Evolutionary conservation across 2,113 vertebrate species (phyloP).

Genomic region (Neolamprologus brichardi): DNA sequence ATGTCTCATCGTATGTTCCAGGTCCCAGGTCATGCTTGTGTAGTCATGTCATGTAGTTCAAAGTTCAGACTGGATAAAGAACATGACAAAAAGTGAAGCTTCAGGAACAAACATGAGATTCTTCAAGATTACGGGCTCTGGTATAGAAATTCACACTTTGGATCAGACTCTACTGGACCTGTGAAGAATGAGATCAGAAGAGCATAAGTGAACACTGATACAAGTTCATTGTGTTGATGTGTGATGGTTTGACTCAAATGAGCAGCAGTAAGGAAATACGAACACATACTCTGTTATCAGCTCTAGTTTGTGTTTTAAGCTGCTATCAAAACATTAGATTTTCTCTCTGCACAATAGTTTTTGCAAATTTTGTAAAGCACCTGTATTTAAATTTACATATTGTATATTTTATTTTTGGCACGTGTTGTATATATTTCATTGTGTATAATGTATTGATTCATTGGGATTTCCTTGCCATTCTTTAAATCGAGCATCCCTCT

Average conservation of each 20-base stretch:
- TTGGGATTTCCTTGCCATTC: not conserved
- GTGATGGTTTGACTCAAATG: not conserved
- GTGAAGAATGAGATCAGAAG: not conserved
- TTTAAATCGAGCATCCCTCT: not conserved
- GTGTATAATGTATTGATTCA: not conserved
- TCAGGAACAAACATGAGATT: not conserved
- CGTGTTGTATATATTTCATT: not conserved
- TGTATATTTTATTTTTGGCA: not conserved
- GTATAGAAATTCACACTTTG: not conserved
- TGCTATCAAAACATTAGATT: not conserved
- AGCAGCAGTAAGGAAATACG: not conserved
- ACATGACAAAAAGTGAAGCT: not conserved
- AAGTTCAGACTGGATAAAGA: not conserved
- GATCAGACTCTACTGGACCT: not conserved
- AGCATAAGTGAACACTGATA: not conserved
- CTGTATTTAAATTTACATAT: not conserved
- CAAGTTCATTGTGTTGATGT: not conserved
- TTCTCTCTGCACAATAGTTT: not conserved
- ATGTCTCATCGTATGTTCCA: not conserved
- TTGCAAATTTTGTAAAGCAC: not conserved
- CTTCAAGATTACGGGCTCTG: not conserved
- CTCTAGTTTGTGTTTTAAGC: not conserved
- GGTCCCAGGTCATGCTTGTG: not conserved
- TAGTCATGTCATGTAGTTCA: not conserved
- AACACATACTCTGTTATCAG: not conserved